A percentile compares a stretch with the other conserved stretches of the same genome.
Evolutionary conservation across 1,140 invertebrate genomes (phyloP).

Genomic region (Sweltsa coloradensis): DNA sequence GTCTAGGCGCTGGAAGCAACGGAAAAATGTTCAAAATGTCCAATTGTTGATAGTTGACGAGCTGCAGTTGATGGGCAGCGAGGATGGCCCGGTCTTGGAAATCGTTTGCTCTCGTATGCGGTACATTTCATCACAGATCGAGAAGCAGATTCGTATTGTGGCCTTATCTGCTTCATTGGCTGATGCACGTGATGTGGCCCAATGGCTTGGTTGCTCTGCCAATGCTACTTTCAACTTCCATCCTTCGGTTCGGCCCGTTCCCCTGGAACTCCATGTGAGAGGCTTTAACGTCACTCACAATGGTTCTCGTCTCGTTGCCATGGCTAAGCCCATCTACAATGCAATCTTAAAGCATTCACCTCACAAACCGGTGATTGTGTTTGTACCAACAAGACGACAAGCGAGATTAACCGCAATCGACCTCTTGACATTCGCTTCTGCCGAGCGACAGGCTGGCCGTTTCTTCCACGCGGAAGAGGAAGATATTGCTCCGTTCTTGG

Average conservation of each 20-base stretch:
- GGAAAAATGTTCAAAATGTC: conserved; percentile 96
- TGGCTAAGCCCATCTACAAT: conserved; percentile 96
- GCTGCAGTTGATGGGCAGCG: conserved; percentile 80
- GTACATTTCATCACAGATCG: conserved; percentile 94
- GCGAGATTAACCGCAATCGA: conserved; percentile 90
- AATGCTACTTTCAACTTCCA: conserved; percentile 97
- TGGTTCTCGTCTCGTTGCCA: conserved; percentile 85
- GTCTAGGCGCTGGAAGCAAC: conserved; percentile 95
- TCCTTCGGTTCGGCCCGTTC: conserved; percentile 90
- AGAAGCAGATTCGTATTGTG: conserved; percentile 88
- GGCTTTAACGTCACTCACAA: conserved; percentile 94
- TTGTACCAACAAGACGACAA: conserved; percentile 91
- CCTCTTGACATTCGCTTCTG: conserved; percentile 82
- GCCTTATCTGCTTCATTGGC: conserved; percentile 87
- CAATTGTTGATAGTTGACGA: conserved; percentile 97
- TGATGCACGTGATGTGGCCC: conserved; percentile 89
- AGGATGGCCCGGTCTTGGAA: conserved; percentile 88
- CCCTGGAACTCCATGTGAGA: conserved; percentile 89
- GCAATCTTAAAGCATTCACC: conserved; percentile 79
- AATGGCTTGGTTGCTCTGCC: conserved; percentile 91
- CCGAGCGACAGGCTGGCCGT: conserved; percentile 67
- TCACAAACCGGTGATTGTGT: conserved; percentile 86
- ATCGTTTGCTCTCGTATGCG: conserved; percentile 95
- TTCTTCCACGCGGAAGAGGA: conserved; percentile 85
- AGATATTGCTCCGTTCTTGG: conserved; percentile 77